Conservation (phyloP, 2,888 invertebrate species). For the Prosopocoilus inquinatus region DNA sequence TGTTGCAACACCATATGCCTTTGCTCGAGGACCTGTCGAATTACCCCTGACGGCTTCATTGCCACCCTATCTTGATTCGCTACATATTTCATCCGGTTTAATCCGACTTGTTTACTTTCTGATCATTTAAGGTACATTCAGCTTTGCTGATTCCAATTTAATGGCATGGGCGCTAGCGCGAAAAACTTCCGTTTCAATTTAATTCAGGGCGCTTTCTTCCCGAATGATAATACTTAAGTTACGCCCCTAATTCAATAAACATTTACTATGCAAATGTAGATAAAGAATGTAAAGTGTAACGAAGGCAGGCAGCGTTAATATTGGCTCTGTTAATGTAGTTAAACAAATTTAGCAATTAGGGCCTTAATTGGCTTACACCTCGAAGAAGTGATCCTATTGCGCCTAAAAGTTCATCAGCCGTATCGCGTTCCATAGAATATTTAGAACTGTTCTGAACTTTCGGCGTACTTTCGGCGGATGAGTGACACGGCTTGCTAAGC, state of each 20-base stretch:
- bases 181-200: neutral
- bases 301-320: conserved; percentile 26
- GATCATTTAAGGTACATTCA: conserved; percentile 28
- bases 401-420: conserved; percentile 30
- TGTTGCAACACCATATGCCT: conserved; percentile 49
- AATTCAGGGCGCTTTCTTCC: neutral
- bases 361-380: conserved; percentile 34
- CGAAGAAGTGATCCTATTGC: conserved; percentile 31
- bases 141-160: neutral
- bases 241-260: conserved; percentile 18
- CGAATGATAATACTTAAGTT: conserved; percentile 11
- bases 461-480: conserved; percentile 32
- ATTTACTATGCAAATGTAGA: conserved; percentile 20
- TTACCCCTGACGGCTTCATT: conserved; percentile 39
- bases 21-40: conserved; percentile 45
- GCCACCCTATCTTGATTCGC: conserved; percentile 29
- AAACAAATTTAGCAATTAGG: conserved; percentile 36
- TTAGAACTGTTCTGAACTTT: conserved; percentile 34
- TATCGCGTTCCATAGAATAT: conserved; percentile 38
- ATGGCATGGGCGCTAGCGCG: neutral
- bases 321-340: conserved; percentile 32
- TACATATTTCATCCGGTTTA: conserved; percentile 25
- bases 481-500: conserved; percentile 36
- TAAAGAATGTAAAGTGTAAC: conserved; percentile 20
- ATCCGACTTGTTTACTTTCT: conserved; percentile 28